These are phyloP conservation scores for Pseudocheirus occidentalis DNA, from an alignment of 2,797 vertebrate species.

Conservation along the genomic window DNA sequence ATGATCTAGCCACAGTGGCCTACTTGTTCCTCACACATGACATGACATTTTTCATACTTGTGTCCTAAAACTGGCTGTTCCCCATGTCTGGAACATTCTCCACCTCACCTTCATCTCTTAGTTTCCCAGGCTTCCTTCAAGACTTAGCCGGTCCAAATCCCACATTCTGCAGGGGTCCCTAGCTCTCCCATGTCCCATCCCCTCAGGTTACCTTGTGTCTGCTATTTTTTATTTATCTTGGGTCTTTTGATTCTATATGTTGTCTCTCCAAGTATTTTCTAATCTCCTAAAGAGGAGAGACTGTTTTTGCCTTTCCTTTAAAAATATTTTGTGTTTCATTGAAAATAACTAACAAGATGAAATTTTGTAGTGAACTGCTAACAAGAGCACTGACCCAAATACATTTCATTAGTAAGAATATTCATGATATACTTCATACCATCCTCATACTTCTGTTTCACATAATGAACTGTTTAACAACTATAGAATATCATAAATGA, in stretches of 20 bases:
- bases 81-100: not conserved
- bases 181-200: not conserved
- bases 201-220: not conserved
- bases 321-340: not conserved
- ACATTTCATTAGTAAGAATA: not conserved
- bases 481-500: not conserved
- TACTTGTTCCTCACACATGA: not conserved
- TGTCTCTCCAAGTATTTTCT: not conserved
- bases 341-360: not conserved
- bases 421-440: not conserved
- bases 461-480: not conserved
- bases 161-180: not conserved
- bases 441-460: not conserved
- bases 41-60: not conserved
- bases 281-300: not conserved
- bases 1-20: not conserved
- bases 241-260: not conserved
- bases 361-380: not conserved
- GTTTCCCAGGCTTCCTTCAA: not conserved
- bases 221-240: not conserved
- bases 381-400: not conserved
- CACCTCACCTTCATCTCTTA: not conserved
- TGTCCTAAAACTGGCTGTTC: not conserved
- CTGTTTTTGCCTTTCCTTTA: not conserved
- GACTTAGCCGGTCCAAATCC: not conserved